Evolutionary conservation across 2,113 vertebrate species (phyloP).

Genomic region (Nicator chloris): DNA sequence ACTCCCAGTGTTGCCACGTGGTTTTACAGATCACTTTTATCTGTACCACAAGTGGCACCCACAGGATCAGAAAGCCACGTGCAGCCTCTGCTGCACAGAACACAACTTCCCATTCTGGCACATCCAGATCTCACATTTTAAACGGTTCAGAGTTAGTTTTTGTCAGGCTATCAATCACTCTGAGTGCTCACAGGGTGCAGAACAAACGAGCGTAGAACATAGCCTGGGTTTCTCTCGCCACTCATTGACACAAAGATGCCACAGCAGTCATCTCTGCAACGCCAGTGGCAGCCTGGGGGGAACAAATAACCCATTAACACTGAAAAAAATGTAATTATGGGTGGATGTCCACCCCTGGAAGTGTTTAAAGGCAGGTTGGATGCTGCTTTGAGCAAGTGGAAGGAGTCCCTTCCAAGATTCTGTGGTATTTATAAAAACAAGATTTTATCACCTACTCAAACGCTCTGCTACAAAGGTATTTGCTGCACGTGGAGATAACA

Average conservation of each 20-base stretch:
- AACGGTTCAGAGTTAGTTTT: not conserved
- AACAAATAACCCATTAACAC: not conserved
- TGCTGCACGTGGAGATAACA: rapidly evolving
- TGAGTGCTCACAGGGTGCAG: slow-evolving; percentile 37
- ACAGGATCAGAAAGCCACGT: not conserved
- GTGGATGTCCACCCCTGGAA: not conserved
- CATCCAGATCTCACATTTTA: rapidly evolving
- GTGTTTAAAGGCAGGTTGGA: not conserved
- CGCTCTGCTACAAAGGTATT: rapidly evolving
- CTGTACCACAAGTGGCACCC: rapidly evolving
- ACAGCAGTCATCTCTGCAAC: slow-evolving; percentile 40
- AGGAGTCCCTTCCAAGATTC: not conserved
- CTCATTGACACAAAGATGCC: slow-evolving; percentile 64
- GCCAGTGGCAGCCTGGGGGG: not conserved
- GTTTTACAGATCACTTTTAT: not conserved
- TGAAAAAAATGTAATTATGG: rapidly evolving
- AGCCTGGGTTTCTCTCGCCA: slow-evolving; percentile 70
- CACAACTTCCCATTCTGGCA: rapidly evolving
- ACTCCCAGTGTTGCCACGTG: rapidly evolving
- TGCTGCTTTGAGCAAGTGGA: not conserved
- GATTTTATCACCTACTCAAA: rapidly evolving
- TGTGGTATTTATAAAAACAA: rapidly evolving
- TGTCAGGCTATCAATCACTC: slow-evolving; percentile 75
- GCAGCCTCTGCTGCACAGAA: not conserved
- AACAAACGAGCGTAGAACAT: slow-evolving; percentile 68